Conservation (phyloP, 1,140 invertebrate genomes). For the Hycleus phaleratus region DNA sequence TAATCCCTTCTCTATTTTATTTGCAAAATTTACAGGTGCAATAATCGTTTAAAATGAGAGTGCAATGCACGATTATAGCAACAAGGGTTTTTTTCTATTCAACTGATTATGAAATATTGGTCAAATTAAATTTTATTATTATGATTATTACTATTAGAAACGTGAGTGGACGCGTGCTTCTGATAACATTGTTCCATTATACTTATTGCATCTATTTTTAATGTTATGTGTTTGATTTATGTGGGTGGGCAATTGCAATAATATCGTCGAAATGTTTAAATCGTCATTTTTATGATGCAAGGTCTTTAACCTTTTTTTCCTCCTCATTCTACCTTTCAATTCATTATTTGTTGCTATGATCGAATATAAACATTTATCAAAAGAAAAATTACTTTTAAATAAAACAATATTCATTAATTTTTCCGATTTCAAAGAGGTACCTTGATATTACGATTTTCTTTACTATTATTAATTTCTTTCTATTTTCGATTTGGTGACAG, state of each 20-base stretch:
- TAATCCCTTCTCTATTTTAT: background rate
- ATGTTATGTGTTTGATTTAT: too few species aligned
- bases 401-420: too few species aligned
- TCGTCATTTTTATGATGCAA: conserved; percentile 6
- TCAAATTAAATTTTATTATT: conserved; percentile 22
- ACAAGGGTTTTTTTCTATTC: background rate
- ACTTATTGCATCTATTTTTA: background rate
- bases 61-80: conserved; percentile 26
- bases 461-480: too few species aligned
- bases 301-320: too few species aligned
- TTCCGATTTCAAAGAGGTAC: too few species aligned
- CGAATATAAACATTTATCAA: too few species aligned
- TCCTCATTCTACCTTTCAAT: too few species aligned
- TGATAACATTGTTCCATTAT: conserved; percentile 13
- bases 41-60: background rate
- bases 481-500: too few species aligned
- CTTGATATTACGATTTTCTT: too few species aligned
- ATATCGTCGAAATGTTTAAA: conserved; percentile 3
- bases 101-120: conserved; percentile 21
- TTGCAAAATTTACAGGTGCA: conserved; percentile 23
- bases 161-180: conserved; percentile 3
- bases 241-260: conserved; percentile 3
- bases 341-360: too few species aligned
- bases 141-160: background rate
- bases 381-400: too few species aligned